These are phyloP conservation scores for Mantis religiosa DNA, from an alignment of 2,888 invertebrate species.

Conservation along the genomic window DNA sequence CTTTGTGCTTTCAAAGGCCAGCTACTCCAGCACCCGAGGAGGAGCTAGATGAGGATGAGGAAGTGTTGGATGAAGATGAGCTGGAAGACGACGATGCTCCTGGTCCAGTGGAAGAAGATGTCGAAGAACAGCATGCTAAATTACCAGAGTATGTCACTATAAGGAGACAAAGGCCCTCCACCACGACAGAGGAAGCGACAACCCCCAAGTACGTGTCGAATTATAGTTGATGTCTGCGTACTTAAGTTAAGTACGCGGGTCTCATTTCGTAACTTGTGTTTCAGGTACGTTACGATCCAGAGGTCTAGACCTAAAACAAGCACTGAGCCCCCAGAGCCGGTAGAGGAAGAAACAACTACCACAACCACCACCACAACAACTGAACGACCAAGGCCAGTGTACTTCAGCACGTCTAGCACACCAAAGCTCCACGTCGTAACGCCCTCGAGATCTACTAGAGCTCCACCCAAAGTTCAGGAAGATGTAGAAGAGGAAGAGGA, in stretches of 20 bases:
- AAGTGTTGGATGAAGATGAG: constrained; percentile 27
- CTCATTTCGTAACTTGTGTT: constrained; percentile 23
- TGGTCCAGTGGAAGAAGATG: neutral
- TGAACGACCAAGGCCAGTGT: constrained; percentile 13
- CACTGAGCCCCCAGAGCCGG: constrained; percentile 14
- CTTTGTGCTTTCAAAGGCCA: constrained; percentile 43
- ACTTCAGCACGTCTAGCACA: neutral
- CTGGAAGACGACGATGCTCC: constrained; percentile 25
- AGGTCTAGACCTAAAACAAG: constrained; percentile 38
- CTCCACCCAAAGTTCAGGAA: constrained; percentile 29
- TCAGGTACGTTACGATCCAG: constrained; percentile 45
- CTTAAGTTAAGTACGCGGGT: neutral
- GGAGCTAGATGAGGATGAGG: constrained; percentile 26
- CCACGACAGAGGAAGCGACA: constrained; percentile 34
- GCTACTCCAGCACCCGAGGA: constrained; percentile 39
- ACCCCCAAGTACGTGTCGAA: constrained; percentile 48
- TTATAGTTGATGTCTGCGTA: neutral
- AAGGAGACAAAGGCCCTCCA: constrained; percentile 52
- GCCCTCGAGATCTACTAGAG: neutral
- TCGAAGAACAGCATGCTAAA: constrained; percentile 25
- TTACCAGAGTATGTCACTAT: constrained; percentile 65
- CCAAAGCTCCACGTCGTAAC: neutral
- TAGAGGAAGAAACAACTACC: constrained; percentile 29
- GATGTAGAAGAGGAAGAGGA: constrained; percentile 31
- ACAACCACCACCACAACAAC: constrained; percentile 29